Base-by-base conservation (phyloP, 2,888 invertebrate species). In the Pollenia labialis region DNA sequence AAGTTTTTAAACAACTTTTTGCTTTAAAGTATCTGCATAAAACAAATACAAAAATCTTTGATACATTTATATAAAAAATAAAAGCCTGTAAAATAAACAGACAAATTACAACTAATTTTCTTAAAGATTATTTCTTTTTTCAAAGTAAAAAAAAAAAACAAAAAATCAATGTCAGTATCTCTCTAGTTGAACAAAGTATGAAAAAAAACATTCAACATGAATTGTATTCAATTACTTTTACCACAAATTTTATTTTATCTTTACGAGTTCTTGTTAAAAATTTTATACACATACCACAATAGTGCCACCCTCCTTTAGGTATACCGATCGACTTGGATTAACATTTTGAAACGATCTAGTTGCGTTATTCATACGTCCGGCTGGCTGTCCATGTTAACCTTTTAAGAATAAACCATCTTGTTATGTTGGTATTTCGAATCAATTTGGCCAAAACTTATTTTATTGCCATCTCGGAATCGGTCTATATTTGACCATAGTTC, bases 211-310 rank as follows among this genome's bases (percentile, higher is more conserved):
- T 4, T 7, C 16, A 18, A 23, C 52, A 66, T 60, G 76, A 77
- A 76, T 32, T 64, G 10, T 79, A 54, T 81, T 74, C 62, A 81
- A 81, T 74, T 71, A 58, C n/a, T 75, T 75, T 44, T 32, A 71
- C 54, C 74, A 79, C 62, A 82, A 58, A 68, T 64, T 75, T 64
- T 46, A 48, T 66, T 69, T 56, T 71, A 76, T 79, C 52, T 42
- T 4, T 4, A 56, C 76, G n/a, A 66, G 32, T 18, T 16, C 1
- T 44, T 2, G 11, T 32, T 32, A 6, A 32, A 32, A 32, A 6
- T 32, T 32, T 4, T 32, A 32, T 32, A 32, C 6, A 0, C 32
- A 32, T 6, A 32, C 6, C 4, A 32, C 32, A 32, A 32, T 32
- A 32, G 32, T 6, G 32, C 32, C 4, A 32, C 32, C 32, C 32